Percentiles rank a stretch among this genome's conserved stretches.
phyloP scores from a whole-genome alignment of 2,888 invertebrate genomes.

The Arctia plantaginis region DNA sequence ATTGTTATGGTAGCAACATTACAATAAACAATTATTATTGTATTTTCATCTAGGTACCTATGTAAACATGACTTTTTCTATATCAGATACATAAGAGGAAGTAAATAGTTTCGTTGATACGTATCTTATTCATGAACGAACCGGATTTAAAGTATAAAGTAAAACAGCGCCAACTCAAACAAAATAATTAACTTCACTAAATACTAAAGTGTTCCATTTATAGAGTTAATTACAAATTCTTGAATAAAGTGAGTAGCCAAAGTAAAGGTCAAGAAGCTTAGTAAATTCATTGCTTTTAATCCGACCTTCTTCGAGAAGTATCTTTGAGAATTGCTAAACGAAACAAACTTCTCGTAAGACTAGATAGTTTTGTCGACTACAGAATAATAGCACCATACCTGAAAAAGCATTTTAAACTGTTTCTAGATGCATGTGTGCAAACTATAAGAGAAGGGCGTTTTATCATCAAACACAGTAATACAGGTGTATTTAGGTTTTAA shows the following conservation, averaged over 20 bases:
- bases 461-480: neutral
- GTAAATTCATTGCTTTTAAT: conserved; percentile 31
- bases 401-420: conserved; percentile 85
- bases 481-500: neutral
- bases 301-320: conserved; percentile 51
- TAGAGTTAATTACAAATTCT: conserved; percentile 34
- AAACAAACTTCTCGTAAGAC: conserved; percentile 76
- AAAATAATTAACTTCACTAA: conserved; percentile 26
- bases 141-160: neutral
- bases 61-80: too few relatives aligned
- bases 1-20: too few relatives aligned
- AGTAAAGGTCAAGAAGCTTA: conserved; percentile 28
- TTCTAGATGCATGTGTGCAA: conserved; percentile 61
- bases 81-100: too few relatives aligned
- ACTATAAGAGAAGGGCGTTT: conserved; percentile 40
- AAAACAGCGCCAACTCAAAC: neutral
- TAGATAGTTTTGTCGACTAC: conserved; percentile 75
- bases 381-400: conserved; percentile 77
- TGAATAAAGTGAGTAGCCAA: conserved; percentile 23
- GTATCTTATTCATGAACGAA: neutral
- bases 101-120: neutral
- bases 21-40: too few relatives aligned
- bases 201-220: conserved; percentile 24
- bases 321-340: conserved; percentile 51
- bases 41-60: too few relatives aligned